phyloP scores from a whole-genome alignment of 1,140 invertebrate species.

The Arctopsyche grandis region DNA sequence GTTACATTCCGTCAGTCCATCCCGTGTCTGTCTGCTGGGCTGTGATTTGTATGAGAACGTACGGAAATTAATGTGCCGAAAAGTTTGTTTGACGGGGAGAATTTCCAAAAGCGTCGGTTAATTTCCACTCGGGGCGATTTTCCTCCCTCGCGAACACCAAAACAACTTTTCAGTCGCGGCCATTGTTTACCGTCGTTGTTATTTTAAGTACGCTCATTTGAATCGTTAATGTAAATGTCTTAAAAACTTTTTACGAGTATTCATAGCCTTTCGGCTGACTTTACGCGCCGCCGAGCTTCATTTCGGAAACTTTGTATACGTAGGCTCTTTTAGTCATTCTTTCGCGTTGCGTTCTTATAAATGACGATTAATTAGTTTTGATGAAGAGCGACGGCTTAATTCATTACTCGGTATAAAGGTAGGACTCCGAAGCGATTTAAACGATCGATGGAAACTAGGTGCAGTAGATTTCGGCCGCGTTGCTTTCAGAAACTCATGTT shows the following conservation, averaged over 20 bases:
- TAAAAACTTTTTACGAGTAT: slow-evolving; percentile 21
- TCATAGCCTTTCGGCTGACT: slow-evolving; percentile 18
- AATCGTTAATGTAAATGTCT: slow-evolving; percentile 24
- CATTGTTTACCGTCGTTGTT: slow-evolving; percentile 1
- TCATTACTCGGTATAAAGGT: too few relatives aligned
- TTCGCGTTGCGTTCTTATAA: neutral
- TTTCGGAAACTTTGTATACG: neutral
- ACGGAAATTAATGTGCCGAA: slow-evolving; percentile 26
- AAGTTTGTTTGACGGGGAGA: slow-evolving; percentile 7
- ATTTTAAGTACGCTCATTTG: slow-evolving; percentile 21
- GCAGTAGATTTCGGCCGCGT: too few relatives aligned
- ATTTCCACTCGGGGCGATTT: slow-evolving; percentile 4
- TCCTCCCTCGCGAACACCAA: neutral
- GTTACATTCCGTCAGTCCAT: neutral
- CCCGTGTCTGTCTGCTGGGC: neutral
- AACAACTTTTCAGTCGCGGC: neutral
- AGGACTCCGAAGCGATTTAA: too few relatives aligned
- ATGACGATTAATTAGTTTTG: neutral
- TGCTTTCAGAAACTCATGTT: too few relatives aligned
- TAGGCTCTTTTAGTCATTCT: neutral
- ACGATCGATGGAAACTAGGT: too few relatives aligned
- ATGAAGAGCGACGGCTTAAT: neutral
- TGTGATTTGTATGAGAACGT: neutral
- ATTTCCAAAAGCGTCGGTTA: slow-evolving; percentile 24
- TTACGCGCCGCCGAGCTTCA: slow-evolving; percentile 5